These are phyloP conservation scores for Esox lucius DNA, from an alignment of 2,797 vertebrate species.

Conservation along the genomic window DNA sequence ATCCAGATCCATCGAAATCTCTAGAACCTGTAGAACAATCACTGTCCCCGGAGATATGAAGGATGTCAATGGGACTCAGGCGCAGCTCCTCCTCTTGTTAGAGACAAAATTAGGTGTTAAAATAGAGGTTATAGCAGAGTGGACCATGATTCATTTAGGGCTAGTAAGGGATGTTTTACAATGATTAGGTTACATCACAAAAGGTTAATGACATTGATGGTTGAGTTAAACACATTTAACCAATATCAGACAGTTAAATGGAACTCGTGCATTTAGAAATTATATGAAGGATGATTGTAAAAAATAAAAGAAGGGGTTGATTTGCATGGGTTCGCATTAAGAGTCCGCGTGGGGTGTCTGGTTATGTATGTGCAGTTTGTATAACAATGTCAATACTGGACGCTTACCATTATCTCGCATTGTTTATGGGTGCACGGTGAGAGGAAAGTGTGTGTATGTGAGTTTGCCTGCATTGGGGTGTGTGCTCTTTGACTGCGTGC, in stretches of 20 bases:
- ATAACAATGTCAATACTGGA: slow-evolving; percentile 21
- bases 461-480: neutral
- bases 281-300: slow-evolving; percentile 20
- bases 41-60: slow-evolving; percentile 74
- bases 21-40: slow-evolving; percentile 63
- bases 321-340: neutral
- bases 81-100: slow-evolving; percentile 85
- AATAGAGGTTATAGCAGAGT: slow-evolving; percentile 62
- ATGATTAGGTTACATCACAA: slow-evolving; percentile 11
- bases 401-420: slow-evolving; percentile 1
- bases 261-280: slow-evolving; percentile 60
- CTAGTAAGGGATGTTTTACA: slow-evolving; percentile 15
- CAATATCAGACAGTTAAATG: slow-evolving; percentile 73
- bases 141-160: slow-evolving; percentile 50
- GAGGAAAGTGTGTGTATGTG: neutral
- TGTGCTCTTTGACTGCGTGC: neutral
- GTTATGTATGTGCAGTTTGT: neutral
- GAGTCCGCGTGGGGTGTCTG: neutral
- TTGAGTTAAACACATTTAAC: slow-evolving; percentile 49
- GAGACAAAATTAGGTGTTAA: slow-evolving; percentile 82
- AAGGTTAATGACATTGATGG: slow-evolving; percentile 7
- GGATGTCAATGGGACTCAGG: slow-evolving; percentile 74
- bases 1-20: slow-evolving; percentile 55
- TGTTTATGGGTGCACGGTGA: neutral
- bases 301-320: slow-evolving; percentile 1